Evolutionary conservation across 1,140 invertebrate genomes (phyloP).

Genomic region (Chrysoperla carnea): DNA sequence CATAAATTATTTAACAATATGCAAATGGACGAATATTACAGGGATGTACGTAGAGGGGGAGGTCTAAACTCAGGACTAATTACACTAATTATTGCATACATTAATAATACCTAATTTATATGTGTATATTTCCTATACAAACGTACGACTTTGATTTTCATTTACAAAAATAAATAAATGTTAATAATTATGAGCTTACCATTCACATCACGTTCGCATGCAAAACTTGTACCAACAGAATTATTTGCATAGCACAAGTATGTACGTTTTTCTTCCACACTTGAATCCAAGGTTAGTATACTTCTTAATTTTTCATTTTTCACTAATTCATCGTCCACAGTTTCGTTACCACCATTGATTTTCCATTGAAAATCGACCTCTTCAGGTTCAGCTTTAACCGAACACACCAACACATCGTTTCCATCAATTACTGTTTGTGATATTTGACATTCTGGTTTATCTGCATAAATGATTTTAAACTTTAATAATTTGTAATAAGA

Average conservation of each 20-base stretch:
- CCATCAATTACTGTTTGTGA: constrained; percentile 51
- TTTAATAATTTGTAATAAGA: too few relatives aligned
- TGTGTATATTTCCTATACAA: too few relatives aligned
- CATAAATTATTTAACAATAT: too few relatives aligned
- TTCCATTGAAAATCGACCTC: constrained; percentile 72
- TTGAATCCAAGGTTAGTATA: constrained; percentile 42
- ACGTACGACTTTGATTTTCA: too few relatives aligned
- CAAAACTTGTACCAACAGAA: constrained; percentile 45
- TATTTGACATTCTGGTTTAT: constrained; percentile 69
- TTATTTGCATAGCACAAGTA: constrained; percentile 77
- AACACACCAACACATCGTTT: constrained; percentile 59
- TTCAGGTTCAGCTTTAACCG: constrained; percentile 60
- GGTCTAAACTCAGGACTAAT: too few relatives aligned
- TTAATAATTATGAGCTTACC: constrained; percentile 28
- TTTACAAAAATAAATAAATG: too few relatives aligned
- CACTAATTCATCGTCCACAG: constrained; percentile 36
- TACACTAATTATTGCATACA: too few relatives aligned
- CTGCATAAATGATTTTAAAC: constrained; percentile 27
- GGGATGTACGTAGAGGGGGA: too few relatives aligned
- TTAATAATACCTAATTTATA: too few relatives aligned
- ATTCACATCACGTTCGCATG: constrained; percentile 63
- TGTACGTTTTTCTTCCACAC: constrained; percentile 48
- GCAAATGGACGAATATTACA: too few relatives aligned
- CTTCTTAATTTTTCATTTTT: constrained; percentile 35
- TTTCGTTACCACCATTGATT: constrained; percentile 66